Evolutionary conservation across 2,113 vertebrate species (phyloP).

Genomic region (Pardalotus punctatus): DNA sequence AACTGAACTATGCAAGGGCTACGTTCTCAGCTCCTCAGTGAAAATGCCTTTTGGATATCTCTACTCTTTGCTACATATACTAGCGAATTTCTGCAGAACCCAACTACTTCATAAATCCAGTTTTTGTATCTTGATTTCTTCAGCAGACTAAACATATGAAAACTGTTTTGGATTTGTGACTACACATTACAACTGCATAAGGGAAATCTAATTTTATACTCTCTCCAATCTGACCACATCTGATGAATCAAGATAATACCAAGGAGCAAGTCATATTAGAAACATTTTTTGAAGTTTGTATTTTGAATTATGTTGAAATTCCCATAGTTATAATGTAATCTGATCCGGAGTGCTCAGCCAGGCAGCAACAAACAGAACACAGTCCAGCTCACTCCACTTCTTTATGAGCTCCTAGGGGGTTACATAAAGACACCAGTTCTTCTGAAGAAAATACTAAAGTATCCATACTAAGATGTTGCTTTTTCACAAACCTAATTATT

Average conservation of each 20-base stretch:
- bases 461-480: not conserved
- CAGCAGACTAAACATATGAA: not conserved
- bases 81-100: not conserved
- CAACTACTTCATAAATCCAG: not conserved
- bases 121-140: not conserved
- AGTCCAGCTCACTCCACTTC: not conserved
- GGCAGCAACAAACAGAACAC: not conserved
- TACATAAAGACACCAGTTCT: not conserved
- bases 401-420: not conserved
- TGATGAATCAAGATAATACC: not conserved
- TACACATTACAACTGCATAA: not conserved
- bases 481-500: not conserved
- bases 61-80: not conserved
- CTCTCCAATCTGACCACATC: not conserved
- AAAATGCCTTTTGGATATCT: not conserved
- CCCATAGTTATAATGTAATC: not conserved
- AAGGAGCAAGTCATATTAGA: not conserved
- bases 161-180: not conserved
- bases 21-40: not conserved
- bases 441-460: not conserved
- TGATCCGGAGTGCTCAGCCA: not conserved
- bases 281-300: not conserved
- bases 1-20: not conserved
- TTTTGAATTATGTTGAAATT: slow-evolving; percentile 9
- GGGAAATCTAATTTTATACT: slow-evolving; percentile 4